These are phyloP conservation scores for Philypnodon macrostomus DNA, from an alignment of 2,797 vertebrate genomes.

Conservation along the genomic window DNA sequence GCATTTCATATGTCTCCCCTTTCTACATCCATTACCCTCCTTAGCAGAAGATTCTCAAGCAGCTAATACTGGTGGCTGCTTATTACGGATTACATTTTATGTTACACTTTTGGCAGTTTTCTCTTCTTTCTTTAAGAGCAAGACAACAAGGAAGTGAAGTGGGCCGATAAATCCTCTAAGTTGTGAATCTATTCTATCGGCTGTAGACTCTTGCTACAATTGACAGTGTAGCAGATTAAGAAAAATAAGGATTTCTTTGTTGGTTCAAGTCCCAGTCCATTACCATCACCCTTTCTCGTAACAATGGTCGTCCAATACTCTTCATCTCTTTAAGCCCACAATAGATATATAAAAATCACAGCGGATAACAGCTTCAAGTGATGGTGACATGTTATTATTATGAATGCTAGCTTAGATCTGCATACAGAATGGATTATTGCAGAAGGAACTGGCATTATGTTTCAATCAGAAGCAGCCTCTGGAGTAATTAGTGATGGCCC, in stretches of 20 bases:
- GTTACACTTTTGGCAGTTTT: slow-evolving; percentile 65
- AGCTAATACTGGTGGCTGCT: slow-evolving; percentile 67
- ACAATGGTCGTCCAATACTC: slow-evolving; percentile 54
- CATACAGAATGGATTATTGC: slow-evolving; percentile 46
- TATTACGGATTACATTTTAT: slow-evolving; percentile 68
- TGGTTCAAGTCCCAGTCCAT: slow-evolving; percentile 43
- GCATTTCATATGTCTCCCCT: slow-evolving; percentile 76
- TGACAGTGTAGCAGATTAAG: slow-evolving; percentile 69
- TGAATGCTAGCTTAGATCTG: slow-evolving; percentile 43
- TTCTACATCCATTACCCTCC: slow-evolving; percentile 69
- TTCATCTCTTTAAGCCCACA: slow-evolving; percentile 54
- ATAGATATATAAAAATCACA: slow-evolving; percentile 46
- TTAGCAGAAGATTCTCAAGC: slow-evolving; percentile 65
- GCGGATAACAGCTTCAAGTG: slow-evolving; percentile 49
- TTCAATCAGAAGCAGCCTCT: slow-evolving; percentile 39
- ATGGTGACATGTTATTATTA: slow-evolving; percentile 43
- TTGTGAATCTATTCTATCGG: slow-evolving; percentile 69
- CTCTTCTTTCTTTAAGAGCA: slow-evolving; percentile 35
- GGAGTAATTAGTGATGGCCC: slow-evolving; percentile 51
- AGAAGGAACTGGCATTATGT: slow-evolving; percentile 51
- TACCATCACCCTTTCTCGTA: slow-evolving; percentile 45
- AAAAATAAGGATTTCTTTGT: slow-evolving; percentile 46
- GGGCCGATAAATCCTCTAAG: slow-evolving; percentile 52
- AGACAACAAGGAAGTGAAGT: slow-evolving; percentile 54
- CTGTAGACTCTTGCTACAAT: too few species aligned